phyloP scores from a whole-genome alignment of 2,888 invertebrate species.

The Eurytoma californica region DNA sequence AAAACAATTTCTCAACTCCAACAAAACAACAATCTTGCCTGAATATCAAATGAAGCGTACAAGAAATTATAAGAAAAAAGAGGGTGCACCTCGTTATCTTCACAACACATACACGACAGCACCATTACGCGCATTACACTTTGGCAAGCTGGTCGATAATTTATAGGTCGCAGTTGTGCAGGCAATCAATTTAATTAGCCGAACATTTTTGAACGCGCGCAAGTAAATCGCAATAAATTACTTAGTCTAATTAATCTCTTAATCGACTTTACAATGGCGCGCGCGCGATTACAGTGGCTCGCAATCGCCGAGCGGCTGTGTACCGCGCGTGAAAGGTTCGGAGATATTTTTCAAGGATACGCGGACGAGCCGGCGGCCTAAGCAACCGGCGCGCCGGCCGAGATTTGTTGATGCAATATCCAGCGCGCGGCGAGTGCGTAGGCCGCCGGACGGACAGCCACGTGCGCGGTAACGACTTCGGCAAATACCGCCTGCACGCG shows the following conservation, averaged over 20 bases:
- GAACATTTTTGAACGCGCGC: no score
- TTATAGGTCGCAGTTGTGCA: no score
- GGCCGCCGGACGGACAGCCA: constrained; percentile 7
- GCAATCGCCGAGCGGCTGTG: background rate
- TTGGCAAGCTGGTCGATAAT: no score
- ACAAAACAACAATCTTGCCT: no score
- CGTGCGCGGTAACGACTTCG: constrained; percentile 1
- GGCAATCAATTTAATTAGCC: no score
- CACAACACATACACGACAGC: no score
- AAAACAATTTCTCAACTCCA: no score
- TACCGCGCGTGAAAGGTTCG: constrained; percentile 14
- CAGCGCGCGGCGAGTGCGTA: constrained; percentile 23
- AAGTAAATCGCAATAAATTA: constrained; percentile 4
- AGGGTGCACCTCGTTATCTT: no score
- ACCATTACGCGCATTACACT: no score
- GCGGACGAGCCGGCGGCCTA: background rate
- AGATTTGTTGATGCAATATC: constrained; percentile 47
- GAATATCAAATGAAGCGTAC: no score
- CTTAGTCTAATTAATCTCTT: constrained; percentile 12
- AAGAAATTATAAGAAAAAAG: no score
- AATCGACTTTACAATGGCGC: background rate
- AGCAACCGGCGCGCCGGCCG: constrained; percentile 1
- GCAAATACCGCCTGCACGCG: constrained; percentile 24
- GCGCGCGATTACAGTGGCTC: background rate
- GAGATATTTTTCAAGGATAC: constrained; percentile 43